Percentiles rank a stretch among this genome's conserved stretches.
These are phyloP conservation scores for Parambassis ranga DNA, from an alignment of 2,797 vertebrate genomes.

Conservation along the genomic window DNA sequence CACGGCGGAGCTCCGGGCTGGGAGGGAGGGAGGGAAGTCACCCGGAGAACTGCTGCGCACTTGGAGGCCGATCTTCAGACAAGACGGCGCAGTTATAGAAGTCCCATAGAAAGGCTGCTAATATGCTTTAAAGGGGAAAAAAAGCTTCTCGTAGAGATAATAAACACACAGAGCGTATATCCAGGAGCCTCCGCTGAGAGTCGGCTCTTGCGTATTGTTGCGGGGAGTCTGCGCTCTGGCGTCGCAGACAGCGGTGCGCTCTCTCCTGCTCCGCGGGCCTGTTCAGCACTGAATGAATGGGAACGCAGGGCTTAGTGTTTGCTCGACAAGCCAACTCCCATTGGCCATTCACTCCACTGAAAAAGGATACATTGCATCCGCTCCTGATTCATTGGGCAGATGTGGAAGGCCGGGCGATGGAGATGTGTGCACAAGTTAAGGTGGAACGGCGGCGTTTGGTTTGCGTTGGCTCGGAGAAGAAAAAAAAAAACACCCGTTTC, in stretches of 20 bases:
- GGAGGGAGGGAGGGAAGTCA: slow-evolving; percentile 6
- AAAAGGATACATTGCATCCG: slow-evolving; percentile 85
- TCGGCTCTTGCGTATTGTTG: slow-evolving; percentile 30
- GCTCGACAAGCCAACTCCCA: slow-evolving; percentile 75
- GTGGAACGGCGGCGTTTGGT: slow-evolving; percentile 64
- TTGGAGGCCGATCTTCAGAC: slow-evolving; percentile 49
- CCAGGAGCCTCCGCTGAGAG: slow-evolving; percentile 36
- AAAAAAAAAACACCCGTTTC: slow-evolving; percentile 37
- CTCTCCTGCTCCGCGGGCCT: slow-evolving; percentile 62
- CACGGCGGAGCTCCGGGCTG: slow-evolving; percentile 51
- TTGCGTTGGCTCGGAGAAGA: background rate
- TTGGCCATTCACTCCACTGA: slow-evolving; percentile 80
- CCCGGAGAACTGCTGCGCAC: slow-evolving; percentile 48
- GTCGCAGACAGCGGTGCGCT: slow-evolving; percentile 44
- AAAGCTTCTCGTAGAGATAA: background rate
- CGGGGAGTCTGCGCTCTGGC: slow-evolving; percentile 51
- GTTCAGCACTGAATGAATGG: slow-evolving; percentile 84
- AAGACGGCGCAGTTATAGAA: slow-evolving; percentile 25
- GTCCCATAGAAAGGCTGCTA: slow-evolving; percentile 50
- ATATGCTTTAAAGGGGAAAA: background rate
- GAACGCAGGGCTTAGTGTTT: slow-evolving; percentile 76
- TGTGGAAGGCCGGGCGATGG: slow-evolving; percentile 72
- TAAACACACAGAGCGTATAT: slow-evolving; percentile 37
- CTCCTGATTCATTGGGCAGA: slow-evolving; percentile 83
- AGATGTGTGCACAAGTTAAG: slow-evolving; percentile 77